Conservation (phyloP, 1,140 invertebrate genomes). For the Hylyphantes graminicola region DNA sequence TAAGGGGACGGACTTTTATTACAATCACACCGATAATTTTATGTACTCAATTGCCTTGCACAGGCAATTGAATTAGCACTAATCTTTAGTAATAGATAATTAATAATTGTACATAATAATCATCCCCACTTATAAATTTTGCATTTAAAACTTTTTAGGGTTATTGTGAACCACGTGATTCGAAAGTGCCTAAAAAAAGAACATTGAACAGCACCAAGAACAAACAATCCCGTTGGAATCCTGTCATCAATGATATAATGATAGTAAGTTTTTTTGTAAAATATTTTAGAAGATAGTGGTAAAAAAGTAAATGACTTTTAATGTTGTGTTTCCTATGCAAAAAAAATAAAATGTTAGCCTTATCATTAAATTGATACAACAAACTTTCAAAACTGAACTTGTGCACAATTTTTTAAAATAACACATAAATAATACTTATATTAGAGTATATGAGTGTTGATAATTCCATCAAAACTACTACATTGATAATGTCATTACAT, state of each 20-base stretch:
- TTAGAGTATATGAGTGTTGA: too few species aligned
- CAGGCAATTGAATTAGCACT: not conserved
- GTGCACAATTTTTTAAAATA: too few species aligned
- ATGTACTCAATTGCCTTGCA: not conserved
- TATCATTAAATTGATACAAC: not conserved
- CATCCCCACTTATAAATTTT: not conserved
- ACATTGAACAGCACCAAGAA: not conserved
- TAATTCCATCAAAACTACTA: too few species aligned
- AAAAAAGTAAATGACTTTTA: not conserved
- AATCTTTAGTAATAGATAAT: not conserved
- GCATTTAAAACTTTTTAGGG: conserved; percentile 3
- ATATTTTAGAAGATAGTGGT: not conserved
- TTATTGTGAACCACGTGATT: conserved; percentile 1
- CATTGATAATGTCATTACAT: too few species aligned
- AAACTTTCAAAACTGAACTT: too few species aligned
- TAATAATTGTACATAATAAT: not conserved
- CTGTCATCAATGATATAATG: conserved; percentile 2
- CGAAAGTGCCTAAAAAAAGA: not conserved
- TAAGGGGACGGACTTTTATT: not conserved
- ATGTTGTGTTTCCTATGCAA: not conserved
- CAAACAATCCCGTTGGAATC: conserved; percentile 15
- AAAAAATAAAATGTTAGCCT: not conserved
- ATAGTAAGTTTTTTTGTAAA: not conserved
- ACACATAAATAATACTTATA: too few species aligned
- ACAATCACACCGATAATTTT: not conserved